These are phyloP conservation scores for Babyrousa celebensis DNA, from an alignment of 2,797 vertebrate species.

Conservation along the genomic window DNA sequence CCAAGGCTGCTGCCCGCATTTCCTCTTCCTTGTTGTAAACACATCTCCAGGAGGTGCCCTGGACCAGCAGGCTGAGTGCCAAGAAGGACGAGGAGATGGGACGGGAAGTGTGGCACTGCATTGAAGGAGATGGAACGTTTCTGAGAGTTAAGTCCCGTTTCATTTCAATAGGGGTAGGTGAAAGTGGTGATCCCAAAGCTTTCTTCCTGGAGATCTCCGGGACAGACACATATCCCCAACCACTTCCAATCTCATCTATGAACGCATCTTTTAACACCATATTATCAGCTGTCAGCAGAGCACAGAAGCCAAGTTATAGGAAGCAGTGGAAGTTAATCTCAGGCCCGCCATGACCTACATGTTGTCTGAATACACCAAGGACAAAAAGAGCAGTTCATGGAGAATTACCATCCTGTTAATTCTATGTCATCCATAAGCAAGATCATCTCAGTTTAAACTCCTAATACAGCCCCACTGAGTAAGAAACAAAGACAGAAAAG, in stretches of 20 bases:
- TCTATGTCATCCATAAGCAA: conserved; percentile 91
- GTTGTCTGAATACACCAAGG: conserved; percentile 98
- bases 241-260: conserved; percentile 95
- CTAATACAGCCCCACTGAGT: conserved; percentile 86
- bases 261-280: conserved; percentile 96
- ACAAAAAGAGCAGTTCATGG: conserved; percentile 97
- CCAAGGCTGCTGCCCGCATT: background rate
- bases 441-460: conserved; percentile 89
- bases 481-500: conserved; percentile 98
- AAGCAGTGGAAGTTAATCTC: conserved; percentile 96
- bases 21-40: background rate
- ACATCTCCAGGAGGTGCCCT: background rate
- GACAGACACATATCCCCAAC: conserved; percentile 97
- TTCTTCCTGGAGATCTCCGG: conserved; percentile 97
- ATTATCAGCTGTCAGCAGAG: conserved; percentile 92
- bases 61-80: background rate
- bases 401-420: conserved; percentile 94
- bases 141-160: background rate
- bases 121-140: background rate
- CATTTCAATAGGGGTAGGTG: conserved; percentile 92
- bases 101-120: background rate
- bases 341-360: conserved; percentile 98
- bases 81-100: background rate
- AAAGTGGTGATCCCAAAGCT: conserved; percentile 95
- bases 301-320: conserved; percentile 94